Base-by-base conservation (phyloP, 2,888 invertebrate genomes). In the Cosmia trapezina region DNA sequence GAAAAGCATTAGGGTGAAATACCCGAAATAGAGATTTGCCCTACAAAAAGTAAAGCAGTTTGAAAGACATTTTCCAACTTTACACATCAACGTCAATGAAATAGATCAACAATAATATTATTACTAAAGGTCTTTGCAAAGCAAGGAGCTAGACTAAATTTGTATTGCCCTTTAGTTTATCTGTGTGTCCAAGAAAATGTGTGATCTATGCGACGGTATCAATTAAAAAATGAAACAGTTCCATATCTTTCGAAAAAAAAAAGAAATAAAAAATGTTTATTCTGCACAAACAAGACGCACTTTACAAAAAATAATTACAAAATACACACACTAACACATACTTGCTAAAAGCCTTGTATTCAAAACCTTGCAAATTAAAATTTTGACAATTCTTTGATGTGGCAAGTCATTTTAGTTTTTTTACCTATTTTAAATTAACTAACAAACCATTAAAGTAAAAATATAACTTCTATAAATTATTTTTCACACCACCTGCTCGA, bases 81-180 rank as follows among this genome's bases (percentile, higher is more conserved):
- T 3, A 11, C 37, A 6, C 0, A 37, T 3, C 43, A 45, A 45
- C 51, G n/a, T 51, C 8, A 51, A n/a, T 11, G 11, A n/a, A 51
- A 51, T n/a, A 51, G 51, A 51, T n/a, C n/a, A 51, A 51, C 51
- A 51, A 51, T 51, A 9, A 51, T n/a, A 51, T n/a, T n/a, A n/a
- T 51, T 2, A 51, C 4, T n/a, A 11, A 53, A 11, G 11, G n/a
- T 49, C 1, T n/a, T n/a, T n/a, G 11, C 4, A 51, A n/a, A n/a
- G 0, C 11, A n/a, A n/a, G n/a, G n/a, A n/a, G n/a, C n/a, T 49
- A 49, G 19, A 49, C 8, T 19, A 19, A 19, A 11, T 56, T 28
- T 28, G 9, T 33, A 19, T 33, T 6, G 6, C 33, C 5, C 6
- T 57, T 11, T n/a, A n/a, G 19, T 49, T 49, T 4, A n/a, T 53